Percentiles rank a stretch among this genome's conserved stretches.
Evolutionary conservation across 35 echinoderm and acorn worm species (phyloP).

Genomic region (Nesometra sesokonis): DNA sequence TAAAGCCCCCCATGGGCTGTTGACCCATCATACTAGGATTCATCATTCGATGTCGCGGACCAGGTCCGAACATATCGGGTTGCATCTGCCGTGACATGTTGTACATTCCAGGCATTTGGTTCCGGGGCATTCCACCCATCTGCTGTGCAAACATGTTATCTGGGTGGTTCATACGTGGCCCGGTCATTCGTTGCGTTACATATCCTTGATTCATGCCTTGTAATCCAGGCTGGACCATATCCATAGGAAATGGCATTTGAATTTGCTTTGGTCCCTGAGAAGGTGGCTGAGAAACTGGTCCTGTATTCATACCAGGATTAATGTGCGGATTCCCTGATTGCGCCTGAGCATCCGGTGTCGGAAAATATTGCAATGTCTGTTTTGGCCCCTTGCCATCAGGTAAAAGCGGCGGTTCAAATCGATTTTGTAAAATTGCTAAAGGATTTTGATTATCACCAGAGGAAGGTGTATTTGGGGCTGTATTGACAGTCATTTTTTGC

Average conservation of each 20-base stretch:
- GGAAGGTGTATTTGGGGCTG: slow-evolving; percentile 4
- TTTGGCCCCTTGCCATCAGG: slow-evolving; percentile 97
- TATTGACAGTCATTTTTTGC: slow-evolving; percentile 21
- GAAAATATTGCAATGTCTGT: slow-evolving; percentile 99
- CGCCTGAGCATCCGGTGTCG: slow-evolving; percentile 42
- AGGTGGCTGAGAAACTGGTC: slow-evolving; percentile 28
- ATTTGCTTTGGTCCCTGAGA: slow-evolving; percentile 84
- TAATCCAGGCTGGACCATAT: slow-evolving; percentile 40
- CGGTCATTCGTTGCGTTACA: background rate
- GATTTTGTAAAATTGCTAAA: slow-evolving; percentile 72
- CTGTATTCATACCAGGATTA: slow-evolving; percentile 31
- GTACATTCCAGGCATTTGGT: background rate
- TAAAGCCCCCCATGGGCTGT: background rate
- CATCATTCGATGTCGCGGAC: background rate
- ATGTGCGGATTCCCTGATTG: slow-evolving; percentile 82
- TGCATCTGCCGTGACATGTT: background rate
- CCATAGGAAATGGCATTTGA: slow-evolving; percentile 87
- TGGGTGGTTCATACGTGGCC: background rate
- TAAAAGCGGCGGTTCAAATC: slow-evolving; percentile 81
- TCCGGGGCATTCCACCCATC: background rate
- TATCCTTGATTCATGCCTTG: background rate
- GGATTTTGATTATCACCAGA: slow-evolving; percentile 28
- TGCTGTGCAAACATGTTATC: background rate
- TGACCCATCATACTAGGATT: background rate
- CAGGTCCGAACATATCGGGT: background rate